A percentile compares a stretch with the other conserved stretches of the same genome.
These are phyloP conservation scores for Pelobates fuscus DNA, from an alignment of 2,113 vertebrate genomes.

Conservation along the genomic window DNA sequence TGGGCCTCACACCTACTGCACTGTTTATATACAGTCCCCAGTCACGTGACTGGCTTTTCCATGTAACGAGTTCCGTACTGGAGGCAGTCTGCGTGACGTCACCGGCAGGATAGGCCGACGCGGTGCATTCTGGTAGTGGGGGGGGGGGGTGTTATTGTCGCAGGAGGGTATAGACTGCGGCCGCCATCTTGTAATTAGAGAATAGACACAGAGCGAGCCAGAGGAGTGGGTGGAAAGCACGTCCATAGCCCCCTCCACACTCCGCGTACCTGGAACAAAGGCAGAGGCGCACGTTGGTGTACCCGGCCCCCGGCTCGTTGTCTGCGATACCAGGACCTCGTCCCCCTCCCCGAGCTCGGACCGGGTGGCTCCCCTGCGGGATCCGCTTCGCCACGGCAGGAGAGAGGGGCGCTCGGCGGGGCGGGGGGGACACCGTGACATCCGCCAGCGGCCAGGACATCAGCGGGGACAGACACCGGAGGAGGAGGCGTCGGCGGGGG, in stretches of 20 bases:
- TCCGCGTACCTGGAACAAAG: too few species aligned
- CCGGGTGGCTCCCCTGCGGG: conserved; percentile 16
- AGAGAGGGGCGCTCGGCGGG: conserved; percentile 47
- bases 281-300: not conserved
- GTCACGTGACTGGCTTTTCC: too few species aligned
- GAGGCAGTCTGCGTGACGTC: not conserved
- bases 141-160: conserved; percentile 36
- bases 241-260: too few species aligned
- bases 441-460: conserved; percentile 18
- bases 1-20: too few species aligned
- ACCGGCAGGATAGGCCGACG: not conserved
- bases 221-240: not conserved
- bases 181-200: conserved; percentile 29
- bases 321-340: not conserved
- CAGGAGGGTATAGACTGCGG: not conserved
- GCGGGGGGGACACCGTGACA: conserved; percentile 45
- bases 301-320: not conserved
- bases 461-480: not conserved
- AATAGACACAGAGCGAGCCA: not conserved
- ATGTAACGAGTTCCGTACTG: not conserved
- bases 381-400: conserved; percentile 45
- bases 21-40: too few species aligned
- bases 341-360: not conserved
- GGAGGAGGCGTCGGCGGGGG: not conserved
- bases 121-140: conserved; percentile 11